A percentile compares a stretch with the other conserved stretches of the same genome.
These are phyloP conservation scores for Drosophila lini DNA, from an alignment of 1,140 invertebrate species.

Conservation along the genomic window DNA sequence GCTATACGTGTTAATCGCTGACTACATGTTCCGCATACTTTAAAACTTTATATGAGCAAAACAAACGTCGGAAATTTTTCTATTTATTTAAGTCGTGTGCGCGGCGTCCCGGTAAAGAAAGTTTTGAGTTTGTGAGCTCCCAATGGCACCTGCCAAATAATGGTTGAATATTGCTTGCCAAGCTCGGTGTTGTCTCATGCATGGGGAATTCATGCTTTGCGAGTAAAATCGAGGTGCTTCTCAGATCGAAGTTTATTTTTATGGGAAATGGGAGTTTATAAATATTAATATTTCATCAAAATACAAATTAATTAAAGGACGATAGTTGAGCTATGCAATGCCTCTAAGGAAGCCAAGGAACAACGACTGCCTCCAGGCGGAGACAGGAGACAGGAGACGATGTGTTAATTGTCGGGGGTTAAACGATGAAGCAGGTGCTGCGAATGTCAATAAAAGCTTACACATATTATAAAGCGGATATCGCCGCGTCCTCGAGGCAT, in stretches of 20 bases:
- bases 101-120: slow-evolving; percentile 53
- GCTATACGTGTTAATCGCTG: slow-evolving; percentile 25
- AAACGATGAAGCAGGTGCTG: slow-evolving; percentile 38
- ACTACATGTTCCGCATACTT: slow-evolving; percentile 62
- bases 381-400: slow-evolving; percentile 11
- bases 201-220: slow-evolving; percentile 35
- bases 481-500: too few species aligned
- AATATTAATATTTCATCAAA: background rate
- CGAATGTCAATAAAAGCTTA: slow-evolving; percentile 73
- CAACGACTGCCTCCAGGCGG: slow-evolving; percentile 5
- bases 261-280: background rate
- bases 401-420: slow-evolving; percentile 77
- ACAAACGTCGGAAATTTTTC: slow-evolving; percentile 59
- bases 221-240: background rate
- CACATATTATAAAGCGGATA: slow-evolving; percentile 44
- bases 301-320: background rate
- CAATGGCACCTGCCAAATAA: slow-evolving; percentile 61
- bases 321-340: slow-evolving; percentile 66
- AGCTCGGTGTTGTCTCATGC: slow-evolving; percentile 32
- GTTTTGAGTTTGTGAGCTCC: slow-evolving; percentile 52
- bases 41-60: slow-evolving; percentile 54
- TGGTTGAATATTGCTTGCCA: slow-evolving; percentile 34
- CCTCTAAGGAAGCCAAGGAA: slow-evolving; percentile 57
- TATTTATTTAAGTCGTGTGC: slow-evolving; percentile 44
- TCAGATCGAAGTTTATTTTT: background rate